Conservation (phyloP, 2,797 vertebrate genomes). For the Botia almorhae region DNA sequence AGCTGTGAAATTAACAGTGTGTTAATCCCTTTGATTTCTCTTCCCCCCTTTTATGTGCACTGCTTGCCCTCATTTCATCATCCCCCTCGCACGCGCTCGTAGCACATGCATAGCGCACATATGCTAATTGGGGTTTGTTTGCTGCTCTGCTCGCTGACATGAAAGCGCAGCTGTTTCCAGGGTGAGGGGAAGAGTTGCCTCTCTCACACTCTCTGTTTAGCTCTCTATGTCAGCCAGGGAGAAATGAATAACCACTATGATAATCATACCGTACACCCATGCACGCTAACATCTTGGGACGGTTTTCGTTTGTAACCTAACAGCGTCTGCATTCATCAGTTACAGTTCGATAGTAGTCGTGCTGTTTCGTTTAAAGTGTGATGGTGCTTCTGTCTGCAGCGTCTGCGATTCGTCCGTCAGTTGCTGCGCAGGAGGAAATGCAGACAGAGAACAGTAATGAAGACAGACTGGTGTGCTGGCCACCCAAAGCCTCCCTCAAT, state of each 20-base stretch:
- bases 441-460: slow-evolving; percentile 64
- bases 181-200: slow-evolving; percentile 63
- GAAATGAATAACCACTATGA: slow-evolving; percentile 1
- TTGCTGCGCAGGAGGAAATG: slow-evolving; percentile 55
- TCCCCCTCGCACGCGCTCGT: slow-evolving; percentile 30
- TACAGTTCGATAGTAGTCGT: background rate
- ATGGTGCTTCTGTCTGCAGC: slow-evolving; percentile 3
- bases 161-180: slow-evolving; percentile 73
- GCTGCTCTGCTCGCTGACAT: slow-evolving; percentile 64
- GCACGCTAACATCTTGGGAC: too few species aligned
- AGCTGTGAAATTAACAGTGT: slow-evolving; percentile 5
- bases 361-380: background rate
- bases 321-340: background rate
- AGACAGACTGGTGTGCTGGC: slow-evolving; percentile 75
- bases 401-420: slow-evolving; percentile 12
- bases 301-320: slow-evolving; percentile 2
- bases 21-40: slow-evolving; percentile 34
- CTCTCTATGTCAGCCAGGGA: slow-evolving; percentile 9
- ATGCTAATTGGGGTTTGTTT: slow-evolving; percentile 72
- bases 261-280: background rate
- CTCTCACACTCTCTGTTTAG: slow-evolving; percentile 17
- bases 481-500: slow-evolving; percentile 71
- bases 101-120: slow-evolving; percentile 36
- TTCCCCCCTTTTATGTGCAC: slow-evolving; percentile 9
- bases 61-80: slow-evolving; percentile 46